Percentiles rank a stretch among this genome's conserved stretches.
Conservation (phyloP, 2,888 invertebrate species). For the Synanthedon vespiformis region DNA sequence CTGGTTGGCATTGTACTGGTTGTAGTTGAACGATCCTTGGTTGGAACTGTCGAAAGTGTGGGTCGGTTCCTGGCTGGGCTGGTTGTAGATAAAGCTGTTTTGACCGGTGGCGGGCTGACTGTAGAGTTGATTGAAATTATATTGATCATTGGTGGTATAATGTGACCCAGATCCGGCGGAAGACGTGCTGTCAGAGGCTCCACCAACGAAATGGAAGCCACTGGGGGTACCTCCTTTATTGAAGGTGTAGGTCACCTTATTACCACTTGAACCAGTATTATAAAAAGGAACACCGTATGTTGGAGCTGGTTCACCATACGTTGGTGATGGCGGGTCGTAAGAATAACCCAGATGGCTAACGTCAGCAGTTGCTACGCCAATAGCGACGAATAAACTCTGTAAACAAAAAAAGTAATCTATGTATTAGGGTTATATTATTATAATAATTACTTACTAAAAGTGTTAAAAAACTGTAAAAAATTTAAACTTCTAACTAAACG, state of each 20-base stretch:
- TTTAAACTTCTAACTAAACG: too few species aligned
- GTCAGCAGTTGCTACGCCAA: constrained; percentile 43
- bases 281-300: constrained; percentile 51
- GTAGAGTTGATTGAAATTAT: background rate
- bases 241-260: background rate
- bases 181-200: background rate
- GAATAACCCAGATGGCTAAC: constrained; percentile 40
- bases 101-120: background rate
- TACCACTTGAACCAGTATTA: constrained; percentile 13
- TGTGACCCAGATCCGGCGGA: background rate
- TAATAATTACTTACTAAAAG: too few species aligned
- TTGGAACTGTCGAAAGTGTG: background rate
- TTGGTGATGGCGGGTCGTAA: constrained; percentile 50
- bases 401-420: too few species aligned
- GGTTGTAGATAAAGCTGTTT: background rate
- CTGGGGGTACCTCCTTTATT: background rate
- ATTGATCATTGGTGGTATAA: constrained; percentile 1
- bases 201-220: background rate
- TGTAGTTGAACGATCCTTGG: constrained; percentile 4
- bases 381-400: constrained; percentile 12
- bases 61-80: background rate
- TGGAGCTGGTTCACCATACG: constrained; percentile 49
- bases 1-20: constrained; percentile 5
- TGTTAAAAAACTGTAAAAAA: too few species aligned
- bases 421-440: too few species aligned